These are phyloP conservation scores for Podiceps cristatus DNA, from an alignment of 2,113 vertebrate species.

Conservation along the genomic window DNA sequence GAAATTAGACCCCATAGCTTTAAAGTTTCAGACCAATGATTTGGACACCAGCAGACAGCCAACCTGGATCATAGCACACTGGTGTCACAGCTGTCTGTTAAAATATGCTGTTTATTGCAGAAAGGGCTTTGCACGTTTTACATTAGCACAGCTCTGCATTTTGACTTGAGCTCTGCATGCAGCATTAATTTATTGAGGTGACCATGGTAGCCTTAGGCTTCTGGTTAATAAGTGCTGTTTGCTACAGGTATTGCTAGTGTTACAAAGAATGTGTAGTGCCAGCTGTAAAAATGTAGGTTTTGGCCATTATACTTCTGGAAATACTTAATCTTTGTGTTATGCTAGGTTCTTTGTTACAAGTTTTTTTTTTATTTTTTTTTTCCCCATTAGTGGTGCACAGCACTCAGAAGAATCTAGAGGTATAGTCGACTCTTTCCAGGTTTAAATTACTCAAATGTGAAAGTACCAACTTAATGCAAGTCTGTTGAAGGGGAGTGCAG, in stretches of 20 bases:
- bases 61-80: not conserved
- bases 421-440: not conserved
- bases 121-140: not conserved
- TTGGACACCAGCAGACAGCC: not conserved
- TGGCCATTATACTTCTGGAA: not conserved
- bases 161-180: not conserved
- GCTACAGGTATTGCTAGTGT: not conserved
- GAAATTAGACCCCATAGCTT: not conserved
- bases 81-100: not conserved
- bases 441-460: not conserved
- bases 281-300: not conserved
- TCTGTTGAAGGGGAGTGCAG: not conserved
- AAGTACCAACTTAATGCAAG: not conserved
- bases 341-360: not conserved
- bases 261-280: not conserved
- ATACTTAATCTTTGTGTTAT: not conserved
- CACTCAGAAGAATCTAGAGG: not conserved
- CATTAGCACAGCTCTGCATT: not conserved
- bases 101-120: not conserved
- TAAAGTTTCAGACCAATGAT: not conserved
- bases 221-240: not conserved
- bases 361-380: not conserved
- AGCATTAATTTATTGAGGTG: not conserved
- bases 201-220: not conserved
- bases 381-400: not conserved